Base-by-base conservation (phyloP, 2,888 invertebrate species). In the Acleris laterana region DNA sequence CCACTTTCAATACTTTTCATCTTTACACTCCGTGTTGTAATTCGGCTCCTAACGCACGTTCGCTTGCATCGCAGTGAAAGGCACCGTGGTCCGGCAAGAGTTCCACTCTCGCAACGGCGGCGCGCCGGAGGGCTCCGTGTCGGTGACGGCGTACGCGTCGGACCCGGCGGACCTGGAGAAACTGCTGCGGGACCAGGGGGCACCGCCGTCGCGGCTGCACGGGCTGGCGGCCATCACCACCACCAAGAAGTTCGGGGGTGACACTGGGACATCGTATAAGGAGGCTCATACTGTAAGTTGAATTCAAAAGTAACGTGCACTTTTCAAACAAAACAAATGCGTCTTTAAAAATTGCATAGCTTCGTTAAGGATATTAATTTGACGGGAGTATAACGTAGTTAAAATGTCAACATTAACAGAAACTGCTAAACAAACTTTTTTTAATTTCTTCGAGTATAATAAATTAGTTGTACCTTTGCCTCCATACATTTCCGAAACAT, bases 81-180 rank as follows among this genome's bases (percentile, higher is more conserved):
- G 96, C 76, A 95, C 95, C 65, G 94, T 96, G 71, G 93, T 96
- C 74, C 94, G 93, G 55, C 94, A 95, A 85, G 94, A 95, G 83
- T 95, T 93, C 82, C 95, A 95, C 84, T 94, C 95, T 22, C 94
- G 95, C 79, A 95, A 95, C 87, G 96, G 96, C 46, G 90, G 94
- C 52, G 95, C 94, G 78, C 96, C 96, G 1, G 93, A 94, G 57
- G 96, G 96, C 55, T 94, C 95, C 65, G 94, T 96, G 49, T 95
- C 95, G 69, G 94, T 95, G 70, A 95, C 96, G 9, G 94, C 95
- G 71, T 96, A 96, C 85, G 95, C 95, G 57, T 94, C 93, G 70
- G 94, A 95, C 82, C 95, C 95, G 0, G 93, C 88, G 73, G 94
- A 94, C 77, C 79, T 94, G 77, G 87, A 90, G 77, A 79, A 78